A percentile compares a stretch with the other conserved stretches of the same genome.
Evolutionary conservation across 2,113 vertebrate genomes (phyloP).

Genomic region (Ochotona curzoniae): DNA sequence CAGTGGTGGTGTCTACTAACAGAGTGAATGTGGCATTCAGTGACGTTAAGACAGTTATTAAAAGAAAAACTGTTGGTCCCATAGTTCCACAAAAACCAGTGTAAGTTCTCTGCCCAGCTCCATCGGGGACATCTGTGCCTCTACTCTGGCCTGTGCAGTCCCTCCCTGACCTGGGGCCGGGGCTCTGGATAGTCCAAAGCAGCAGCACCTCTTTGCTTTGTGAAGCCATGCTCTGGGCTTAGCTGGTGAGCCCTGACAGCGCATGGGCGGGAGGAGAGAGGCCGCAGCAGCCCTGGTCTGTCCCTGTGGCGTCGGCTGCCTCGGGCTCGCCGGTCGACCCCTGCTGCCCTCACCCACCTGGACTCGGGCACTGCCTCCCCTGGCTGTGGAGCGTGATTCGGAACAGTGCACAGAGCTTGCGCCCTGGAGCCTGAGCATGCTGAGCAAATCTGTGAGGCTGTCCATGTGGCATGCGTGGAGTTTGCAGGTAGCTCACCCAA

Average conservation of each 20-base stretch:
- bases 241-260: neutral
- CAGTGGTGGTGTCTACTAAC: neutral
- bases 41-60: neutral
- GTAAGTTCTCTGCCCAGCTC: neutral
- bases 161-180: neutral
- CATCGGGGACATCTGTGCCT: neutral
- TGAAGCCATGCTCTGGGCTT: neutral
- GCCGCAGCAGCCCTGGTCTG: neutral
- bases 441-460: neutral
- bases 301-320: neutral
- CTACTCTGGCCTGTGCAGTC: neutral
- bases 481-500: neutral
- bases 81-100: neutral
- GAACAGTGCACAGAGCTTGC: neutral
- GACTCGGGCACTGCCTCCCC: neutral
- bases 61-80: neutral
- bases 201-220: neutral
- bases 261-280: neutral
- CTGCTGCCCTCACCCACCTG: neutral
- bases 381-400: neutral
- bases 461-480: neutral
- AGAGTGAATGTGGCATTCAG: neutral
- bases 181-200: neutral
- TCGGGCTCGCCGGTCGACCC: neutral
- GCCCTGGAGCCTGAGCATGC: neutral